Evolutionary conservation across 2,888 invertebrate genomes (phyloP), one percentile per base, ranked within the genome.

Genomic region (Eupithecia tripunctaria): DNA sequence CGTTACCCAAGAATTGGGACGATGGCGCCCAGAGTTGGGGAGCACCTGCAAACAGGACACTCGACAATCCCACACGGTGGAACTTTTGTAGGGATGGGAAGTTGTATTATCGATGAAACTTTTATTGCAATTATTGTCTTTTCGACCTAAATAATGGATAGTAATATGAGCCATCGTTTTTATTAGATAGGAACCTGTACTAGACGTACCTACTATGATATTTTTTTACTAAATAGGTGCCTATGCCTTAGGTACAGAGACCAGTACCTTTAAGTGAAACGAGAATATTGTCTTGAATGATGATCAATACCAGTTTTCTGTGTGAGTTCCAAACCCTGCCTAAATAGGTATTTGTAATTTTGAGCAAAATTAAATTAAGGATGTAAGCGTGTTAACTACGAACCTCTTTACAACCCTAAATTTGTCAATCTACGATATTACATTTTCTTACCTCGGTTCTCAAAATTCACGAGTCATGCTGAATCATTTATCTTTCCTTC

Each of bases 11-110:
- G 78, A 79, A 78, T 79, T 76, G 77, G 79, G 74, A 76, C 69
- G 76, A 73, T 73, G 68, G 70, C 76, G 70, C 76, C 74, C 77
- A 80, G 80, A 77, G 77, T 80, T 79, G 56, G 69, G 43, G 72
- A 76, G 75, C 81, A 84, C 82, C 82, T 83, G 81, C 80, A 82
- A 82, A 82, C 83, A 78, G 65, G 74, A 77, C 72, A 70, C 75
- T 75, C 74, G 71, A 78, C 79, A 76, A 74, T 73, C 75, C 78
- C 71, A 77, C 72, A 67, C 70, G 75, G 65, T 47, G 27, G 51
- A 75, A 78, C 75, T 78, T 78, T 51, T 21, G 41, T 73, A 79
- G 78, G 69, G 76, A 73, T 75, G 79, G 65, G 64, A 56, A 3
- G 5, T 10, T 25, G 14, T 21, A n/a, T 2, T 60, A 68, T 60